These are phyloP conservation scores for Bujurquina vittata DNA, from an alignment of 2,113 vertebrate genomes.

Conservation along the genomic window DNA sequence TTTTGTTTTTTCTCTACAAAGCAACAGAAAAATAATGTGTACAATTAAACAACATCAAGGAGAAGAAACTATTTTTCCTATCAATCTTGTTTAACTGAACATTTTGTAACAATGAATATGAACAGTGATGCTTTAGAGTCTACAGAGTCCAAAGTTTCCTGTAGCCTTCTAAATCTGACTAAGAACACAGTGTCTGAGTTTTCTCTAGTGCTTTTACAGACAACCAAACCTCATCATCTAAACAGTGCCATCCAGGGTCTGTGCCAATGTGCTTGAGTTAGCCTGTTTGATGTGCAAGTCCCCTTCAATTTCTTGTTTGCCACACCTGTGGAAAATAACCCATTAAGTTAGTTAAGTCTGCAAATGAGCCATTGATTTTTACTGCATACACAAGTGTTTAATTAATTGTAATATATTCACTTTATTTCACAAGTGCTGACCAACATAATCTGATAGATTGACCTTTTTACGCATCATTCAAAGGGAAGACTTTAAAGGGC, in stretches of 20 bases:
- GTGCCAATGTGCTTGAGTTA: conserved; percentile 90
- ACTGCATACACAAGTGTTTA: neutral
- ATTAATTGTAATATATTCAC: neutral
- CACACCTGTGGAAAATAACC: conserved; percentile 76
- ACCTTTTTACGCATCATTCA: too few species aligned
- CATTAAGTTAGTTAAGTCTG: neutral
- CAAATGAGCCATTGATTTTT: neutral
- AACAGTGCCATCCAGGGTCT: conserved; percentile 89
- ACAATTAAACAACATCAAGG: conserved; percentile 80
- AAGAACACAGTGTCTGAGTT: conserved; percentile 89
- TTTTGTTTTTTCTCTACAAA: conserved; percentile 50
- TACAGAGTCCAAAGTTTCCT: conserved; percentile 73
- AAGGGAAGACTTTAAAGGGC: too few species aligned
- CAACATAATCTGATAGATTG: too few species aligned
- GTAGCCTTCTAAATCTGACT: conserved; percentile 78
- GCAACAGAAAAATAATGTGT: conserved; percentile 62
- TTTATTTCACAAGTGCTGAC: neutral
- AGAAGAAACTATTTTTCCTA: conserved; percentile 47
- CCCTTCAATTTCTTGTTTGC: conserved; percentile 88
- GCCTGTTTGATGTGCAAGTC: conserved; percentile 87
- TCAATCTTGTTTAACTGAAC: conserved; percentile 80
- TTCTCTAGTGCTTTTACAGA: conserved; percentile 89
- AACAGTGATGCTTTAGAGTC: conserved; percentile 82
- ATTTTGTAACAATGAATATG: conserved; percentile 80
- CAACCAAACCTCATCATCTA: conserved; percentile 78